Evolutionary conservation across 2,797 vertebrate species (phyloP).

Genomic region (Atherinosoma microstoma): DNA sequence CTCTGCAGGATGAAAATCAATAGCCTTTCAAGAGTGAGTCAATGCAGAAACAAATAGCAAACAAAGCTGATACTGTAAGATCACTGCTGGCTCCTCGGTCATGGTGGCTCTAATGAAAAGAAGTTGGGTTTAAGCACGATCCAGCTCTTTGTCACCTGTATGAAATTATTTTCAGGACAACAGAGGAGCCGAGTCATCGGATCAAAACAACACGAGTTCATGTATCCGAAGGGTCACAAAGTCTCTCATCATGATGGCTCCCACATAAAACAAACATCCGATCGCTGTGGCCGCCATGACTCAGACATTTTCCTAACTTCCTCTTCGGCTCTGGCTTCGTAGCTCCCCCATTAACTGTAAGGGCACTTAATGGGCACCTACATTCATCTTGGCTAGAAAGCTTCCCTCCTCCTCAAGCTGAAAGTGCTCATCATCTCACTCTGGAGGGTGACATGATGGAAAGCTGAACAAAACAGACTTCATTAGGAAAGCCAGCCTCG

Average conservation of each 20-base stretch:
- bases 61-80: conserved; percentile 63
- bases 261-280: conserved; percentile 6
- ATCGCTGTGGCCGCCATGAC: conserved; percentile 28
- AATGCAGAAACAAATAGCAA: conserved; percentile 75
- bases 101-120: conserved; percentile 56
- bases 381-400: conserved; percentile 57
- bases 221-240: not conserved
- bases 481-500: conserved; percentile 18
- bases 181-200: conserved; percentile 13
- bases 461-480: conserved; percentile 27
- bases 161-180: conserved; percentile 35
- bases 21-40: conserved; percentile 75
- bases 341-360: conserved; percentile 54
- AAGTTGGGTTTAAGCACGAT: conserved; percentile 46
- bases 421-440: conserved; percentile 60
- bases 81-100: conserved; percentile 49
- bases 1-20: conserved; percentile 69
- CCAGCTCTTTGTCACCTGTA: conserved; percentile 33
- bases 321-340: conserved; percentile 59
- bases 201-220: conserved; percentile 15
- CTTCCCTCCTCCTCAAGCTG: conserved; percentile 45
- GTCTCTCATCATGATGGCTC: not conserved
- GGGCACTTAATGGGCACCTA: conserved; percentile 54
- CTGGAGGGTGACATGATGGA: conserved; percentile 43
- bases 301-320: conserved; percentile 49